These are phyloP conservation scores for Urocolius indicus DNA, from an alignment of 2,113 vertebrate genomes.

Conservation along the genomic window DNA sequence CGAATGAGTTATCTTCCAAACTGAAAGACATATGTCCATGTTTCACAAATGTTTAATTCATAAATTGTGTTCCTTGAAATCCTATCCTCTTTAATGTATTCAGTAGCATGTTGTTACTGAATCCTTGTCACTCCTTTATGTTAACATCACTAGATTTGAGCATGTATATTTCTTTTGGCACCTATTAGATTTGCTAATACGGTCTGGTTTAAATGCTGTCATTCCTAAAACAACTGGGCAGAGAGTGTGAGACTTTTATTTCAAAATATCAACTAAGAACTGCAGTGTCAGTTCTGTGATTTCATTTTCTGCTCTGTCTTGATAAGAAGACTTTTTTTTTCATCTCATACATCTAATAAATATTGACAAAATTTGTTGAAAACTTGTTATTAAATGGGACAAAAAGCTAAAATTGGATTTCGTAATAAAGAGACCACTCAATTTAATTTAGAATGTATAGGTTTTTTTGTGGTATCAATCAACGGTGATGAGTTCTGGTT, in stretches of 20 bases:
- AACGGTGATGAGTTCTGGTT: conserved; percentile 40
- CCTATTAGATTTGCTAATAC: not conserved
- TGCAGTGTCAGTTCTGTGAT: not conserved
- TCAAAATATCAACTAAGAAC: not conserved
- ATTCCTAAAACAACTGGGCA: not conserved
- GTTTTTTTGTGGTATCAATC: not conserved
- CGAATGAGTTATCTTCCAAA: not conserved
- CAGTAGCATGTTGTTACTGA: not conserved
- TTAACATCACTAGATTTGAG: not conserved
- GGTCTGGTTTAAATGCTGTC: not conserved
- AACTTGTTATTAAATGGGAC: conserved; percentile 67
- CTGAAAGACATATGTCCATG: rapidly evolving
- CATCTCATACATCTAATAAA: conserved; percentile 40
- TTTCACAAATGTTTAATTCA: not conserved
- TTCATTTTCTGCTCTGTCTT: conserved; percentile 43
- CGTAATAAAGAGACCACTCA: conserved; percentile 62
- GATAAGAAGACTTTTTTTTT: not conserved
- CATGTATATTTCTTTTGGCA: not conserved
- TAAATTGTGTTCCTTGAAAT: not conserved
- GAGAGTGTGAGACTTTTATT: not conserved
- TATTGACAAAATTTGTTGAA: conserved; percentile 61
- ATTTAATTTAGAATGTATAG: conserved; percentile 62
- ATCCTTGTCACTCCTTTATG: not conserved
- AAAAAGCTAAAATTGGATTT: conserved; percentile 72
- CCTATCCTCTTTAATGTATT: not conserved